These are phyloP conservation scores for Eupeodes corollae DNA, from an alignment of 1,140 invertebrate genomes.

Conservation along the genomic window DNA sequence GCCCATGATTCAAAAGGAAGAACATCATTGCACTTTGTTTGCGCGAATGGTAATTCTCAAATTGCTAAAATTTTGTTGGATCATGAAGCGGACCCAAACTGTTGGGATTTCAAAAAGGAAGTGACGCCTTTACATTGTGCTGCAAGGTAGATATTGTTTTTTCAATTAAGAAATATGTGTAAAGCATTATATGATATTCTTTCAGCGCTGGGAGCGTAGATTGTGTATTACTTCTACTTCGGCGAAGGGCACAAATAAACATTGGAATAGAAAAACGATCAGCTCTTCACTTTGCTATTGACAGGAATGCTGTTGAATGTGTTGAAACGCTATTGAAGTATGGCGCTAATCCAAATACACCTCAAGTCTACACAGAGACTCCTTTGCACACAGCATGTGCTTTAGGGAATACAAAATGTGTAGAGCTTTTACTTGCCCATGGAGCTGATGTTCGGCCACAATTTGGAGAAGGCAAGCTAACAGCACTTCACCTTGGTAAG, in stretches of 20 bases:
- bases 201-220: slow-evolving; percentile 41
- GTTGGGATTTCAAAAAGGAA: slow-evolving; percentile 52
- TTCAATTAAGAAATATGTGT: no score
- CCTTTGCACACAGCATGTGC: slow-evolving; percentile 70
- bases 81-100: slow-evolving; percentile 50
- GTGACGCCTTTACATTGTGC: slow-evolving; percentile 67
- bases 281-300: slow-evolving; percentile 63
- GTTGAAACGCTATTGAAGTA: slow-evolving; percentile 53
- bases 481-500: slow-evolving; percentile 60
- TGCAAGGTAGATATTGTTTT: slow-evolving; percentile 43
- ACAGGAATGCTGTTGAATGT: slow-evolving; percentile 55
- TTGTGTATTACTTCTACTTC: slow-evolving; percentile 48
- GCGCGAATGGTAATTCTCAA: slow-evolving; percentile 50
- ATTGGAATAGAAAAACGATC: slow-evolving; percentile 55
- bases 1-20: slow-evolving; percentile 28
- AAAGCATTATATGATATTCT: not conserved
- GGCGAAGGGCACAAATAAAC: slow-evolving; percentile 57
- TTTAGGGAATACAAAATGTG: slow-evolving; percentile 53
- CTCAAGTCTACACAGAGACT: slow-evolving; percentile 73
- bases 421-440: slow-evolving; percentile 54
- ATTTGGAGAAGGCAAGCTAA: slow-evolving; percentile 52
- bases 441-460: slow-evolving; percentile 67
- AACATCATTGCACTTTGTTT: slow-evolving; percentile 66
- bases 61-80: slow-evolving; percentile 53
- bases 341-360: slow-evolving; percentile 62